Base-by-base conservation (phyloP, 2,113 vertebrate species). In the Sebastes schlegelii region DNA sequence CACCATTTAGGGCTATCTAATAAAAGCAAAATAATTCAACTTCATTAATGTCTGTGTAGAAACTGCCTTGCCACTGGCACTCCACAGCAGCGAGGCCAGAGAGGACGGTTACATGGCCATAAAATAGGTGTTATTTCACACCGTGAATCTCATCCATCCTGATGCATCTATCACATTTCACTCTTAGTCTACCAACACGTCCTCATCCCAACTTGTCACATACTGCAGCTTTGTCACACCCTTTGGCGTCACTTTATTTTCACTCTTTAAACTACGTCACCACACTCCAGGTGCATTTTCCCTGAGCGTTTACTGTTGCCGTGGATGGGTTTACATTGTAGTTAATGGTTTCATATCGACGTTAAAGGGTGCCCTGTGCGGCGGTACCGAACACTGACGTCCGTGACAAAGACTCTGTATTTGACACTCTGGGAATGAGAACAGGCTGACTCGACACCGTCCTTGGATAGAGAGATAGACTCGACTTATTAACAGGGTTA, bases 401-500 rank as follows among this genome's bases (percentile, higher is more conserved):
- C 34, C 34, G 4, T 34, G 34, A 34, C 34, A 34, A 34, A 34
- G 34, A 34, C 34, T 34, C 34, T 34, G 34, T 34, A 34, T 34
- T 34, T 34, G 34, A 34, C 34, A 34, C 34, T 34, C 34, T 34
- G 34, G 34, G 34, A 34, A 34, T 34, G 34, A 34, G 34, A 34
- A 34, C 34, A 34, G 34, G 34, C 34, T 34, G 34, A 34, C 34
- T 34, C 34, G 34, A 42, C 52, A 51, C 13, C 64, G 69, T 66
- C 55, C n/a, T 68, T 43, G 34, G 46, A 17, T 16, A 55, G 26
- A 40, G 48, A 74, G 7, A n/a, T 54, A 23, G 57, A 69, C n/a
- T 81, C 40, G 55, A 14, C 58, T 19, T 64, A 63, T 54, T 69
- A 68, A 67, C 43, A 64, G 26, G 46, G 6, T 51, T 67, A 62